These are phyloP conservation scores for Paramormyrops kingsleyae DNA, from an alignment of 2,113 vertebrate species.

Conservation along the genomic window DNA sequence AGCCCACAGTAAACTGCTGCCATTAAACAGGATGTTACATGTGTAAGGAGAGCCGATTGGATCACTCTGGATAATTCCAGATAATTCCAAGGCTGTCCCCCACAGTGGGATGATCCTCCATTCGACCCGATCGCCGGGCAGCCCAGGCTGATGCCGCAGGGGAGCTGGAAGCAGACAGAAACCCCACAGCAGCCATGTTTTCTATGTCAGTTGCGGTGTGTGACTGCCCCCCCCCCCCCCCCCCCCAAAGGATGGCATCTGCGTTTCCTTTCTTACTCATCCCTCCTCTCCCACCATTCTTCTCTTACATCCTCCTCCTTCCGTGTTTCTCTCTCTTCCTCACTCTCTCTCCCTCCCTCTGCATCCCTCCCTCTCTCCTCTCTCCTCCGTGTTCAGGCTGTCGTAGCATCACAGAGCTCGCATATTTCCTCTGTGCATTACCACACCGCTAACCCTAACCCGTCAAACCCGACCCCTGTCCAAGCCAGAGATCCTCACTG, in stretches of 20 bases:
- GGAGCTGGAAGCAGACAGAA: background rate
- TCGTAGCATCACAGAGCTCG: background rate
- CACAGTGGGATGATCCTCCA: background rate
- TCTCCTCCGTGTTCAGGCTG: background rate
- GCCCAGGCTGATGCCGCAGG: background rate
- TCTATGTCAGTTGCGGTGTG: background rate
- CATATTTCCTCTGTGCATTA: background rate
- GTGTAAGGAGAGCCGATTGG: background rate
- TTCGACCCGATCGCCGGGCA: background rate
- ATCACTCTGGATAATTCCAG: background rate
- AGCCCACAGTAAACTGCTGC: background rate
- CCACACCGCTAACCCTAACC: background rate
- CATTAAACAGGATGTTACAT: background rate
- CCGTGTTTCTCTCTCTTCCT: background rate
- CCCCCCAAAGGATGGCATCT: background rate
- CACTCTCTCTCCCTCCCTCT: background rate
- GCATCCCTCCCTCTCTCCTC: background rate
- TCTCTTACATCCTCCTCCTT: background rate
- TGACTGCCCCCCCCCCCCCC: background rate
- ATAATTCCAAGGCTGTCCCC: background rate
- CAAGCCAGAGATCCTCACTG: background rate
- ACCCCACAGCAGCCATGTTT: background rate
- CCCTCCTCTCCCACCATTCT: conserved; percentile 2
- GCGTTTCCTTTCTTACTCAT: background rate
- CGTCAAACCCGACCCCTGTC: background rate